These are phyloP conservation scores for Danio choprae DNA, from an alignment of 2,797 vertebrate genomes.

Conservation along the genomic window DNA sequence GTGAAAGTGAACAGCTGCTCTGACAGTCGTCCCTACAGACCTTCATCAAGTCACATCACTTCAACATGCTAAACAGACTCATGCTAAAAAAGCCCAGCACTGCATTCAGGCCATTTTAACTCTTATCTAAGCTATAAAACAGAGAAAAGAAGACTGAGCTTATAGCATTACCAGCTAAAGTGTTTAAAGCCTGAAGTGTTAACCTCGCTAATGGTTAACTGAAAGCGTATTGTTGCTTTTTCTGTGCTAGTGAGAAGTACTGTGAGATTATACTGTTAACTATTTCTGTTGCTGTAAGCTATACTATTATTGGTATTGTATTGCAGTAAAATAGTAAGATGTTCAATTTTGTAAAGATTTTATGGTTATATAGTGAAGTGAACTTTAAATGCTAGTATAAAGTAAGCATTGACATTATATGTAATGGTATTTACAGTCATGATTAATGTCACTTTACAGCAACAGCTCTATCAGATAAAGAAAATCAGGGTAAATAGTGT, in stretches of 20 bases:
- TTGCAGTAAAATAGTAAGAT: neutral
- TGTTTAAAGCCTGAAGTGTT: neutral
- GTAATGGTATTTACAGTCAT: neutral
- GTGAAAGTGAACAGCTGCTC: constrained; percentile 1
- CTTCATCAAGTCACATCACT: neutral
- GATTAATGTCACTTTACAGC: neutral
- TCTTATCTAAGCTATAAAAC: neutral
- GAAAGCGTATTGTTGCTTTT: neutral
- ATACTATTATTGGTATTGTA: too few relatives aligned
- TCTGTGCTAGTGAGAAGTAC: neutral
- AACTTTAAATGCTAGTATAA: neutral
- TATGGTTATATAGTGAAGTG: neutral
- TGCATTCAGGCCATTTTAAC: neutral
- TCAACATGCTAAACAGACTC: constrained; percentile 6
- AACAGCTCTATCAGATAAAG: neutral
- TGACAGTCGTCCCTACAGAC: neutral
- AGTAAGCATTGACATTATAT: neutral
- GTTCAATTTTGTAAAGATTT: neutral
- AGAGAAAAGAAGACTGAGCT: neutral
- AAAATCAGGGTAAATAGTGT: too few relatives aligned
- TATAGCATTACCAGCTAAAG: neutral
- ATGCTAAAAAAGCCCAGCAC: neutral
- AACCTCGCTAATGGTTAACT: neutral
- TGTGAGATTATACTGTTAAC: neutral
- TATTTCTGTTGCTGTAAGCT: too few relatives aligned